Conservation (phyloP, 2,797 vertebrate species). For the Garrulus glandarius region DNA sequence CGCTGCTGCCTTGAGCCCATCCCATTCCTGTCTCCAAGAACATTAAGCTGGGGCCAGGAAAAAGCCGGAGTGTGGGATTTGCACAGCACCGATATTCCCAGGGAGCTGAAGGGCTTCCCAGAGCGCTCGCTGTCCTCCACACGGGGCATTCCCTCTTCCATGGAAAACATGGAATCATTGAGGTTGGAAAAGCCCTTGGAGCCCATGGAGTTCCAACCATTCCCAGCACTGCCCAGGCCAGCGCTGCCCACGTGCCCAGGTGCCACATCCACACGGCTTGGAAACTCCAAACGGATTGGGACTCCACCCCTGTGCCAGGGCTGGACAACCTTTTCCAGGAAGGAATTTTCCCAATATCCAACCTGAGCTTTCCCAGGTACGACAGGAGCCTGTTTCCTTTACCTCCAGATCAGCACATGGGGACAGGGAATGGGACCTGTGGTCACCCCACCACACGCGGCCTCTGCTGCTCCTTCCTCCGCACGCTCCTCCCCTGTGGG, state of each 20-base stretch:
- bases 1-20: background rate
- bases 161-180: rapidly evolving
- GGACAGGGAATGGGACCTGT: background rate
- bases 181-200: background rate
- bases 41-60: background rate
- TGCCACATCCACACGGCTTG: background rate
- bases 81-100: background rate
- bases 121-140: background rate
- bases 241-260: background rate
- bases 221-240: background rate
- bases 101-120: background rate
- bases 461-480: too few relatives aligned
- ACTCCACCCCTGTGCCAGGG: background rate
- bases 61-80: rapidly evolving
- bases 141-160: background rate
- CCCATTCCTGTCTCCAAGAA: background rate
- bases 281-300: background rate
- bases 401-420: background rate
- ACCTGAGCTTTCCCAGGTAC: background rate
- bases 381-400: too few relatives aligned
- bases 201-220: background rate
- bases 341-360: background rate
- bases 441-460: background rate
- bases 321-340: background rate
- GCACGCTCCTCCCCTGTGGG: background rate